Conservation (phyloP, 2,113 vertebrate genomes). For the Heterotilapia buettikoferi region DNA sequence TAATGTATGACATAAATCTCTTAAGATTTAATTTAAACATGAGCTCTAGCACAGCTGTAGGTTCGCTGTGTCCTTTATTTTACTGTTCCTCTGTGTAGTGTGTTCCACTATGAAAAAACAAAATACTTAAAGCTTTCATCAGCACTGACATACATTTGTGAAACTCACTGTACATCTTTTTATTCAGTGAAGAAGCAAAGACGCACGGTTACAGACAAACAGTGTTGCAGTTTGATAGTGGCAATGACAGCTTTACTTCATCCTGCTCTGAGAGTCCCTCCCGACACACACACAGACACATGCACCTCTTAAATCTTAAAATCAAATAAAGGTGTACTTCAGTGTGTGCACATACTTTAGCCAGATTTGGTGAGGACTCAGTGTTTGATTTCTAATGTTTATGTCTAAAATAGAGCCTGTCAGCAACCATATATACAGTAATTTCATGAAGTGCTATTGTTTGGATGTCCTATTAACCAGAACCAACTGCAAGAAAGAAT, state of each 20-base stretch:
- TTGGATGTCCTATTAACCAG: not conserved
- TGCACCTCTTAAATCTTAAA: not conserved
- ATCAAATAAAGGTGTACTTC: not conserved
- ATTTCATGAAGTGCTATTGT: not conserved
- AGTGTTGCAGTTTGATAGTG: not conserved
- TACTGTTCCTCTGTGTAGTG: not conserved
- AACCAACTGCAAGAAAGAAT: not conserved
- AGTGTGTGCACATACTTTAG: not conserved
- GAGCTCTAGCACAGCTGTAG: not conserved
- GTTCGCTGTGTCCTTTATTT: not conserved
- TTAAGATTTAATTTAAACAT: conserved; percentile 31
- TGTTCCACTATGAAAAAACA: not conserved
- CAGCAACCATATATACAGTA: not conserved
- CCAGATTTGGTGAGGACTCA: accelerated
- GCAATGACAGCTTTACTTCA: not conserved
- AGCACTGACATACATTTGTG: not conserved
- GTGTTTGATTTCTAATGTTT: not conserved
- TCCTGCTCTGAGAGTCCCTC: not conserved
- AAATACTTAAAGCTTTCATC: not conserved
- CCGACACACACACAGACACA: not conserved
- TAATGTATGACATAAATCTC: conserved; percentile 39
- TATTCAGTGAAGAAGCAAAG: not conserved
- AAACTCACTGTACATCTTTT: not conserved
- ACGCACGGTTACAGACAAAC: not conserved
- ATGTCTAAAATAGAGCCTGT: not conserved